Base-by-base conservation (phyloP, 2,113 vertebrate genomes). In the Chaenogobius annularis region DNA sequence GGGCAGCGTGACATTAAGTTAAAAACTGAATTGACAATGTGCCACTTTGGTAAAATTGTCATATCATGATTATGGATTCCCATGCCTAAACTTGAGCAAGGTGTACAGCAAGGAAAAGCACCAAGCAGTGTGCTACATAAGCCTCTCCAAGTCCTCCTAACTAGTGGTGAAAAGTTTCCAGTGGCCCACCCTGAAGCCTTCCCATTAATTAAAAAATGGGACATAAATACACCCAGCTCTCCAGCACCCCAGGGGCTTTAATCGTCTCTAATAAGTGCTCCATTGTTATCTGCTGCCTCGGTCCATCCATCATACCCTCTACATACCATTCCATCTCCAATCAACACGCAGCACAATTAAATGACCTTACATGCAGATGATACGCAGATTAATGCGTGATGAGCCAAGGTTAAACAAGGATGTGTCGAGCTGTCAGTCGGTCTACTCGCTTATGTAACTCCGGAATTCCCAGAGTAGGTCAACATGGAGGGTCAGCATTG, bases 301-400 rank as follows among this genome's bases (percentile, higher is more conserved):
- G 47, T 22, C 68, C 10, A 31, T 75, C 54, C 56, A 77, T 70
- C 82, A 75, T 3, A 44, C 22, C 19, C 0, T n/a, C 65, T 55
- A 70, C 66, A 77, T 72, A 61, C 74, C 44, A 43, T 52, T 58
- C 66, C 7, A n/a, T 73, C 76, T 83, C 81, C 66, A 72, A 89
- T 82, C 80, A 84, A 59, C 35, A 54, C 81, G 73, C 73, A 65
- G 74, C 76, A 83, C 79, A 90, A 85, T 86, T 83, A 87, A 71
- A 87, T 80, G 80, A 85, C 85, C 85, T 88, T 85, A 77, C 79
- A 87, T 83, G 78, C 81, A 87, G 84, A 88, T 85, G 47, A 84
- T 50, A 75, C 68, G 76, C 54, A 70, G 86, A 88, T 87, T 87
- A 87, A 90, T 83, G 67, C 71, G 81, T 80, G 75, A 80, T n/a